Evolutionary conservation across 2,113 vertebrate species (phyloP).

Genomic region (Phylloscopus whistleri): DNA sequence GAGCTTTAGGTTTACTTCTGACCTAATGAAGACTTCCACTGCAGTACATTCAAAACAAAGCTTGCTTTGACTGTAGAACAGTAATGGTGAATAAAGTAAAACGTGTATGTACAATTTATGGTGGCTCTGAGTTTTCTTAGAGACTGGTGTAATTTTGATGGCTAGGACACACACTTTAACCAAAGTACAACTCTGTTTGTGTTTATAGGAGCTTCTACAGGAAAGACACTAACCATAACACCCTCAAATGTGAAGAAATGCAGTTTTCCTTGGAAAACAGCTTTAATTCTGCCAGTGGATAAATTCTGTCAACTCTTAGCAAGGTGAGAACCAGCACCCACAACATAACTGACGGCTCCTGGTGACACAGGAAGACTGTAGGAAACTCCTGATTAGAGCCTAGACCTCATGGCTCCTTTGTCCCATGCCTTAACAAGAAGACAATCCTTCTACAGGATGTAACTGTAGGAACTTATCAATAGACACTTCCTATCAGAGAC

Average conservation of each 20-base stretch:
- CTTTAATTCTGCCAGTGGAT: neutral
- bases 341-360: neutral
- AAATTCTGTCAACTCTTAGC: neutral
- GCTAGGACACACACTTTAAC: neutral
- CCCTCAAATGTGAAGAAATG: neutral
- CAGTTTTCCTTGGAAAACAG: neutral
- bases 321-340: slow-evolving; percentile 4
- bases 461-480: slow-evolving; percentile 57
- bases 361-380: slow-evolving; percentile 9
- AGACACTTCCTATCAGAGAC: slow-evolving; percentile 45
- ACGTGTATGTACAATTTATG: neutral
- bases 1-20: neutral
- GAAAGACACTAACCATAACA: neutral
- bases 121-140: neutral
- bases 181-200: neutral
- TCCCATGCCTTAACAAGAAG: neutral
- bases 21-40: neutral
- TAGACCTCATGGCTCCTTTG: slow-evolving; percentile 43
- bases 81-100: neutral
- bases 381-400: slow-evolving; percentile 30
- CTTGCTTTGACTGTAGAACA: neutral
- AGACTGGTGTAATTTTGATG: neutral
- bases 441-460: slow-evolving; percentile 39
- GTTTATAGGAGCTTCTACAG: neutral
- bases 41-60: neutral